Conservation (phyloP, 2,113 vertebrate genomes). For the Callopanchax toddi region DNA sequence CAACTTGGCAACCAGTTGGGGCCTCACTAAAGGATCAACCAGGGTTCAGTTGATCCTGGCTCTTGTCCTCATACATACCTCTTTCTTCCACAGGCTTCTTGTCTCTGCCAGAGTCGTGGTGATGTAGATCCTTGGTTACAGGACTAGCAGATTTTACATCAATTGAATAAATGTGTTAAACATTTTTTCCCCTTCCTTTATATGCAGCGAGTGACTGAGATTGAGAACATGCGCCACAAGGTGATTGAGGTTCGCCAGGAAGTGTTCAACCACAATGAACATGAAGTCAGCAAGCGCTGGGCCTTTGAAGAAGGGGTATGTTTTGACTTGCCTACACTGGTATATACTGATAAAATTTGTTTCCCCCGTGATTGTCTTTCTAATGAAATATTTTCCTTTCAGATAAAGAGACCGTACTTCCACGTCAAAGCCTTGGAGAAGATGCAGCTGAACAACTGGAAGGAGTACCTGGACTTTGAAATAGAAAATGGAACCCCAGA, state of each 20-base stretch:
- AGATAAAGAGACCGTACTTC: constrained; percentile 99
- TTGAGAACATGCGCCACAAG: constrained; percentile 98
- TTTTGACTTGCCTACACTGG: background rate
- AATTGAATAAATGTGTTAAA: constrained; percentile 60
- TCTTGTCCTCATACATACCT: constrained; percentile 71
- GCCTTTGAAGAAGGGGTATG: constrained; percentile 95
- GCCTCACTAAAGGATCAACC: constrained; percentile 70
- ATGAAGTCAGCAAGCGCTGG: constrained; percentile 99
- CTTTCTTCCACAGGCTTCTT: constrained; percentile 73
- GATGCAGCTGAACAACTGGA: constrained; percentile 98
- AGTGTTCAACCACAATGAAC: constrained; percentile 97
- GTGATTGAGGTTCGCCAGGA: constrained; percentile 96
- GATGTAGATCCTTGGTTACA: constrained; percentile 81
- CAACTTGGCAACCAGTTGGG: constrained; percentile 79
- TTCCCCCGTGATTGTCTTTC: background rate
- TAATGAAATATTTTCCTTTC: constrained; percentile 6
- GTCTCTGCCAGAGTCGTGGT: constrained; percentile 77
- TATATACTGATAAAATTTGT: no score
- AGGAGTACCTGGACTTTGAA: constrained; percentile 99
- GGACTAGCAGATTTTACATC: constrained; percentile 75
- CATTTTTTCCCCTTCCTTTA: constrained; percentile 45
- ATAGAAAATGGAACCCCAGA: constrained; percentile 97
- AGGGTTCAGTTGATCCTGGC: constrained; percentile 69
- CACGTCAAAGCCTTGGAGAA: constrained; percentile 98
- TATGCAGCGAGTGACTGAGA: constrained; percentile 93